A percentile compares a stretch with the other conserved stretches of the same genome.
Conservation (phyloP, 2,888 invertebrate species). For the Nasonia oneida region DNA sequence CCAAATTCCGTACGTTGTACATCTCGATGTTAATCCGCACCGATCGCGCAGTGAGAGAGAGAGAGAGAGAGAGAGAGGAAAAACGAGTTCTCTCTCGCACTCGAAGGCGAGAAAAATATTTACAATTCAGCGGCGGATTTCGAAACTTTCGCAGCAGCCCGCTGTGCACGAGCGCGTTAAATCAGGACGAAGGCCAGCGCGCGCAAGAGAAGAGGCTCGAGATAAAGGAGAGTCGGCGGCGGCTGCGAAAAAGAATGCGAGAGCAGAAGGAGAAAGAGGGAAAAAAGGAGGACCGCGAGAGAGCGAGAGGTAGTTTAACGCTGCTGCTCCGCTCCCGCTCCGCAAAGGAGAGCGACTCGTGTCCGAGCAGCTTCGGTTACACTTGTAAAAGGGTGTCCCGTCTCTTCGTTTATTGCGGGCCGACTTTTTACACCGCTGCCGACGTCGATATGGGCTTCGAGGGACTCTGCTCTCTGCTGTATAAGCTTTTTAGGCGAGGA, state of each 20-base stretch:
- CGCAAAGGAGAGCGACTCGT: conserved; percentile 1
- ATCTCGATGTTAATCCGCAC: neutral
- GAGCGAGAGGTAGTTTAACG: neutral
- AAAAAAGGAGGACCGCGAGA: neutral
- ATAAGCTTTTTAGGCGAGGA: neutral
- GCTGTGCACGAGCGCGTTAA: conserved; percentile 24
- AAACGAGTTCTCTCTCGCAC: neutral
- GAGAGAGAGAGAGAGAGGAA: neutral
- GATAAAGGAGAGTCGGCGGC: conserved; percentile 16
- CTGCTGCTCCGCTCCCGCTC: neutral
- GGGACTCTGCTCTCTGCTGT: neutral
- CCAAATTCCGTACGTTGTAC: neutral
- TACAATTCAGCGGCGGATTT: conserved; percentile 5
- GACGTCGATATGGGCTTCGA: neutral
- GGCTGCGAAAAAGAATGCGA: neutral
- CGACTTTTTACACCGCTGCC: neutral
- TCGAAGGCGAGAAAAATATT: conserved; percentile 30
- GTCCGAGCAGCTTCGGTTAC: conserved; percentile 32
- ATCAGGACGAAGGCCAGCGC: conserved; percentile 34
- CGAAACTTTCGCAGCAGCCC: conserved; percentile 10
- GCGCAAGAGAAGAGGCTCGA: neutral
- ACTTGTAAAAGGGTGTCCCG: conserved; percentile 40
- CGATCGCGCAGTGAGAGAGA: neutral
- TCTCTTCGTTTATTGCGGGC: conserved; percentile 1
- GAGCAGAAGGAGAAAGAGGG: neutral